Conservation (phyloP, 2,113 vertebrate genomes). For the Eulemur rufifrons region DNA sequence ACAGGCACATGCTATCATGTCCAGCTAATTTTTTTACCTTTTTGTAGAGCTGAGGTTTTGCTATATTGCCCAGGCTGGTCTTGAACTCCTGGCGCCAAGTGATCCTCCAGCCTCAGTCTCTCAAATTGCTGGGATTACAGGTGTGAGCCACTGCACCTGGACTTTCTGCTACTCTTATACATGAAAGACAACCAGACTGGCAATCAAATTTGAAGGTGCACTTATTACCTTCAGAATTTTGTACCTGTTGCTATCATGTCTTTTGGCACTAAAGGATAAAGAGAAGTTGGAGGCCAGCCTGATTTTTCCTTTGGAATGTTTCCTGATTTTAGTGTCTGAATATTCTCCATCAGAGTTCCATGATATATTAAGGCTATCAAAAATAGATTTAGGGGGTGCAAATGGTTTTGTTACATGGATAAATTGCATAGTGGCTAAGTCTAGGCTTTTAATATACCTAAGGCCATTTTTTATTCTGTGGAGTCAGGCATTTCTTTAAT, state of each 20-base stretch:
- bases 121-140: no score
- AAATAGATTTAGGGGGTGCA: no score
- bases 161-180: not conserved
- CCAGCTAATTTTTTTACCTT: no score
- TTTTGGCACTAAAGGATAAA: not conserved
- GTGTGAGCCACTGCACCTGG: no score
- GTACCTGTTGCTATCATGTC: not conserved
- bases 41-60: no score
- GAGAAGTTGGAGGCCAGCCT: not conserved
- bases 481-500: constrained; percentile 5
- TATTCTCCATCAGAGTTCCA: not conserved
- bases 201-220: not conserved
- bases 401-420: no score
- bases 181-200: not conserved
- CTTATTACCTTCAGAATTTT: not conserved
- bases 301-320: constrained; percentile 19
- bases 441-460: not conserved
- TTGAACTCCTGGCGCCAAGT: no score
- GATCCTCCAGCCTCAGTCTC: no score
- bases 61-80: no score
- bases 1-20: no score
- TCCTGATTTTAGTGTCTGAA: not conserved
- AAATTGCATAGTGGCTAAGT: no score
- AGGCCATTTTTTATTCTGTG: not conserved
- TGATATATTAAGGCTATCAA: not conserved